These are phyloP conservation scores for Anniella stebbinsi DNA, from an alignment of 2,797 vertebrate genomes.

Conservation along the genomic window DNA sequence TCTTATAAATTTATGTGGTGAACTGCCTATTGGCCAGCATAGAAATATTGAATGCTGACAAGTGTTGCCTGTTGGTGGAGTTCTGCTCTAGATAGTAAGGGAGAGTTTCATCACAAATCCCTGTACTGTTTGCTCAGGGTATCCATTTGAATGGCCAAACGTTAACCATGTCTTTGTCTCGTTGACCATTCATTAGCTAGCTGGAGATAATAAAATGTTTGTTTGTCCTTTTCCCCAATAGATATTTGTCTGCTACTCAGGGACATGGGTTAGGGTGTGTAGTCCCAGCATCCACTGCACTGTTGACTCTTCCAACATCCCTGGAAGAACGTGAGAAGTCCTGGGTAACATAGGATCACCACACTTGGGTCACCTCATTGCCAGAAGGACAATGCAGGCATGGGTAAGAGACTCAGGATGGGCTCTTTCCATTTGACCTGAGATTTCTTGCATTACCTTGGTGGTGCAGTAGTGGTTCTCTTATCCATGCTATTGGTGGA, in stretches of 20 bases:
- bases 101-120: too few relatives aligned
- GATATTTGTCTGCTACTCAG: background rate
- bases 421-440: too few relatives aligned
- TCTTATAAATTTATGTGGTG: too few relatives aligned
- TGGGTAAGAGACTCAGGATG: too few relatives aligned
- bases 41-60: background rate
- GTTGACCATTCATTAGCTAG: too few relatives aligned
- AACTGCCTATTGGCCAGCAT: too few relatives aligned
- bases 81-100: background rate
- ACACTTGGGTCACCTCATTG: background rate
- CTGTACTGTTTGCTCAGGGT: background rate
- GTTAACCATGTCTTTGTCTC: background rate
- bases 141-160: background rate
- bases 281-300: too few relatives aligned
- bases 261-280: background rate
- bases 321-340: background rate
- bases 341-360: background rate
- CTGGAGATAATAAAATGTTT: background rate
- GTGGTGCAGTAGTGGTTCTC: background rate
- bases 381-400: background rate
- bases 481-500: background rate
- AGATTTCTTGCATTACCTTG: background rate
- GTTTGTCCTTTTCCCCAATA: background rate
- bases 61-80: background rate
- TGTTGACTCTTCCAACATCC: background rate